These are phyloP conservation scores for Jordanella pulchra DNA, from an alignment of 2,797 vertebrate genomes.

Conservation along the genomic window DNA sequence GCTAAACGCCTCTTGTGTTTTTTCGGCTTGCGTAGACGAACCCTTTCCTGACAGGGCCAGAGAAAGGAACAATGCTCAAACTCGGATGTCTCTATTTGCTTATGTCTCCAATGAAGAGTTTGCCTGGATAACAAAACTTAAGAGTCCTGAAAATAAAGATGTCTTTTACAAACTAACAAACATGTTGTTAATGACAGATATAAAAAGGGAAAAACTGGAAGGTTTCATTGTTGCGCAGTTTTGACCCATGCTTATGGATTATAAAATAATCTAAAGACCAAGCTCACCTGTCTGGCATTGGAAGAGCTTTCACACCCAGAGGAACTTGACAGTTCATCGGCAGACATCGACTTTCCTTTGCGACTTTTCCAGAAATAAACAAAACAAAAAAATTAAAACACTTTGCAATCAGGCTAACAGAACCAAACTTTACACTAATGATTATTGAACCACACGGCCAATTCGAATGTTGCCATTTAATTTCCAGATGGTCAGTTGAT, in stretches of 20 bases:
- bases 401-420: too few species aligned
- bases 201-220: background rate
- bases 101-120: slow-evolving; percentile 20
- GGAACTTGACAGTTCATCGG: slow-evolving; percentile 81
- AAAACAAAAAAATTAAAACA: slow-evolving; percentile 2
- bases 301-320: slow-evolving; percentile 76
- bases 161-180: background rate
- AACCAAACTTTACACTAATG: too few species aligned
- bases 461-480: background rate
- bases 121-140: slow-evolving; percentile 12
- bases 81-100: slow-evolving; percentile 14
- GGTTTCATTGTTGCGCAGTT: background rate
- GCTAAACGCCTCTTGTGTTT: slow-evolving; percentile 79
- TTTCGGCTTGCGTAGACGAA: slow-evolving; percentile 55
- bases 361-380: slow-evolving; percentile 48
- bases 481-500: background rate
- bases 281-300: slow-evolving; percentile 72
- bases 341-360: slow-evolving; percentile 76
- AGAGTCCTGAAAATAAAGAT: slow-evolving; percentile 24
- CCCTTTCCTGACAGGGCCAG: slow-evolving; percentile 70
- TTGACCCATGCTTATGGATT: slow-evolving; percentile 2
- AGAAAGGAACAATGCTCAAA: slow-evolving; percentile 59
- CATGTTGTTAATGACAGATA: background rate
- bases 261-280: background rate
- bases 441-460: too few species aligned